phyloP scores from a whole-genome alignment of 2,113 vertebrate species.

The Marmota monax region DNA sequence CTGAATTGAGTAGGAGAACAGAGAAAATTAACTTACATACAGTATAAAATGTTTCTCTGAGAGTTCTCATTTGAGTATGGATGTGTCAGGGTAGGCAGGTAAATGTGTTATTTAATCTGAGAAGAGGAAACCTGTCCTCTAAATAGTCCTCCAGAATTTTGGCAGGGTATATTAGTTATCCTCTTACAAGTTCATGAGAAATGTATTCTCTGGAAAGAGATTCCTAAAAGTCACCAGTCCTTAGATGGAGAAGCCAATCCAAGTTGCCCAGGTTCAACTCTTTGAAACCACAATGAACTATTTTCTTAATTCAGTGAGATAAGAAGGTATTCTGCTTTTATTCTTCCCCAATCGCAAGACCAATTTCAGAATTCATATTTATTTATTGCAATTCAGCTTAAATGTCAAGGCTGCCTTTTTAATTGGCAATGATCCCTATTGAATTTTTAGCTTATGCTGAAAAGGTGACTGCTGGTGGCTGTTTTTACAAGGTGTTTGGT shows the following conservation, averaged over 20 bases:
- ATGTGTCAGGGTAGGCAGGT: neutral
- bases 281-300: neutral
- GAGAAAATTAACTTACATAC: neutral
- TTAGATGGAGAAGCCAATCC: neutral
- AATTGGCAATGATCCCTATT: conserved; percentile 51
- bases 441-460: conserved; percentile 67
- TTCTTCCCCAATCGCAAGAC: neutral
- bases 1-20: conserved; percentile 4
- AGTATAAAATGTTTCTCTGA: neutral
- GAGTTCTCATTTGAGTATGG: conserved; percentile 13
- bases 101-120: conserved; percentile 4
- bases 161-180: neutral
- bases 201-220: conserved; percentile 41
- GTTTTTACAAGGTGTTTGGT: conserved; percentile 66
- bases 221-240: neutral
- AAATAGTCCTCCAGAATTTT: neutral
- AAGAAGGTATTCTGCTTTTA: conserved; percentile 45
- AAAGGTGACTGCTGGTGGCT: conserved; percentile 56
- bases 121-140: conserved; percentile 47
- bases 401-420: conserved; percentile 62
- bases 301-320: neutral
- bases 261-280: conserved; percentile 2
- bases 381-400: conserved; percentile 59
- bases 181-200: conserved; percentile 25
- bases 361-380: conserved; percentile 70